A percentile compares a stretch with the other conserved stretches of the same genome.
These are phyloP conservation scores for Grus americana DNA, from an alignment of 2,113 vertebrate genomes.

Conservation along the genomic window DNA sequence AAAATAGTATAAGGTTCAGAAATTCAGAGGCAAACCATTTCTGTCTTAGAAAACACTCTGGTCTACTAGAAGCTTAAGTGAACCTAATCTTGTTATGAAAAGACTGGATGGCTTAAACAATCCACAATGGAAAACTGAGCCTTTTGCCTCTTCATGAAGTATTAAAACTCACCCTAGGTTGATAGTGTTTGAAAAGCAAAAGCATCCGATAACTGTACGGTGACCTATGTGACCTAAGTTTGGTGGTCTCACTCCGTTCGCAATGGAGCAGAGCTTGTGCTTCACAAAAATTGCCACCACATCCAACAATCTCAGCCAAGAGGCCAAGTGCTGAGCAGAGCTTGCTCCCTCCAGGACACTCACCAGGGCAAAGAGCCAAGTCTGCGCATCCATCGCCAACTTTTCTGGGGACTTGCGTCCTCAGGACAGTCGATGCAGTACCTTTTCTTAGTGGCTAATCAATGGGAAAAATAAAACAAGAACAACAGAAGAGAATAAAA, in stretches of 20 bases:
- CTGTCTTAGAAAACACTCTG: background rate
- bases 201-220: background rate
- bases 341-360: background rate
- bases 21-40: background rate
- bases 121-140: background rate
- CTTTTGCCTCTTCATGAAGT: background rate
- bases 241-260: background rate
- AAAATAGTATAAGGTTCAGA: background rate
- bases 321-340: background rate
- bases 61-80: background rate
- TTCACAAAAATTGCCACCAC: background rate
- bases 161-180: background rate
- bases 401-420: background rate
- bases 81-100: background rate
- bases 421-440: background rate
- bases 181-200: background rate
- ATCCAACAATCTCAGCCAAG: background rate
- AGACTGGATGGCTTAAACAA: background rate
- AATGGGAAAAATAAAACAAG: background rate
- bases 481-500: conserved; percentile 2
- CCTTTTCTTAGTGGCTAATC: background rate
- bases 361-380: background rate
- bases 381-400: rapidly evolving
- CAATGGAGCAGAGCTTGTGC: background rate
- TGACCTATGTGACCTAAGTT: background rate